phyloP scores from a whole-genome alignment of 2,888 invertebrate species.

The Pseudococcus longispinus region DNA sequence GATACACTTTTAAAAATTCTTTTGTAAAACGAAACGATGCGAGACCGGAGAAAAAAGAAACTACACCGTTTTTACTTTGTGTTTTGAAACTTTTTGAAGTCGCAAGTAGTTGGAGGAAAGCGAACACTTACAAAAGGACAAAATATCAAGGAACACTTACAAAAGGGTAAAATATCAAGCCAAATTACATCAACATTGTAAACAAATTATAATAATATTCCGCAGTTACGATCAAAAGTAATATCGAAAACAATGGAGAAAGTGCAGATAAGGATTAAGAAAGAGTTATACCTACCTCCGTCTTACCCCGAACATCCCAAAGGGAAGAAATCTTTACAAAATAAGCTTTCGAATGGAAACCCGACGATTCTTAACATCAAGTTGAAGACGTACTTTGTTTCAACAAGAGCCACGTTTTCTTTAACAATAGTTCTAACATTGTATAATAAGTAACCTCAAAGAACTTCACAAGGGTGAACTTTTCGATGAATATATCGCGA shows the following conservation, averaged over 20 bases:
- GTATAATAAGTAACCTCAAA: conserved; percentile 52
- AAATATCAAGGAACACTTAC: conserved; percentile 37
- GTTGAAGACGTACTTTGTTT: conserved; percentile 52
- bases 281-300: conserved; percentile 2
- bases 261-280: conserved; percentile 42
- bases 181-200: conserved; percentile 44
- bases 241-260: conserved; percentile 45
- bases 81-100: conserved; percentile 28
- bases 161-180: conserved; percentile 34
- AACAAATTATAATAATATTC: conserved; percentile 47
- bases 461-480: conserved; percentile 44
- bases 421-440: conserved; percentile 50
- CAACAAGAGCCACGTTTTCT: conserved; percentile 47
- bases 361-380: conserved; percentile 27
- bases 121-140: conserved; percentile 28
- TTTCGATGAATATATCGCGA: conserved; percentile 43
- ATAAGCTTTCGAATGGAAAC: conserved; percentile 39
- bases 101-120: background rate
- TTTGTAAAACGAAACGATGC: conserved; percentile 19
- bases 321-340: conserved; percentile 26
- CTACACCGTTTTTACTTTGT: background rate
- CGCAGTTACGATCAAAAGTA: conserved; percentile 38
- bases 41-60: background rate
- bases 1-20: conserved; percentile 10
- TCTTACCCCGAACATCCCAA: background rate